Evolutionary conservation across 2,797 vertebrate genomes (phyloP).

Genomic region (Macrochelys suwanniensis): DNA sequence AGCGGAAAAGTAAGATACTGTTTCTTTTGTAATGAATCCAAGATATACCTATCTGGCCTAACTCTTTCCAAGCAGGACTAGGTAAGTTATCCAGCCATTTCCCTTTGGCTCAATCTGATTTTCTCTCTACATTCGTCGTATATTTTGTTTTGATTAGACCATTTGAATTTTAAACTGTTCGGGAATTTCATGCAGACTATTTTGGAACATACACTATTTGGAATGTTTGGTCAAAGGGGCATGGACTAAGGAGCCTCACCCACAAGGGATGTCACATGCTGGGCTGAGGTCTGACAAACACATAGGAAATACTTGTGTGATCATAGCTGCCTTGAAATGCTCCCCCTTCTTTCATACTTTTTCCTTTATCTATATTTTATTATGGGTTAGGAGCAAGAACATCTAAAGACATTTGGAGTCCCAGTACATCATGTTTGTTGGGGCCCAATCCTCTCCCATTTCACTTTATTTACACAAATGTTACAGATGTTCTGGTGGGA

Average conservation of each 20-base stretch:
- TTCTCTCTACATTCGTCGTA: slow-evolving; percentile 42
- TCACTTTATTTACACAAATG: too few relatives aligned
- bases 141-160: slow-evolving; percentile 74
- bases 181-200: neutral
- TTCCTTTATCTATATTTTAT: neutral
- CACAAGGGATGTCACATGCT: slow-evolving; percentile 41
- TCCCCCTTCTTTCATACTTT: slow-evolving; percentile 2
- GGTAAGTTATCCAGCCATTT: slow-evolving; percentile 47
- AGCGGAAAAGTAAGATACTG: slow-evolving; percentile 71
- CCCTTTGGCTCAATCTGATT: slow-evolving; percentile 30
- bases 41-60: slow-evolving; percentile 61
- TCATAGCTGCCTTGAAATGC: neutral
- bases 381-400: too few relatives aligned
- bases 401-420: too few relatives aligned
- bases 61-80: slow-evolving; percentile 49
- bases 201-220: slow-evolving; percentile 56
- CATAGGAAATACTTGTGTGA: slow-evolving; percentile 54
- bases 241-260: slow-evolving; percentile 33
- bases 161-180: slow-evolving; percentile 54
- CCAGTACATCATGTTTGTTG: too few relatives aligned
- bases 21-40: slow-evolving; percentile 75
- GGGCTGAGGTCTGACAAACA: slow-evolving; percentile 17
- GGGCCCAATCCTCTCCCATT: too few relatives aligned
- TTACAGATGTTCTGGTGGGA: too few relatives aligned
- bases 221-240: slow-evolving; percentile 60